phyloP scores from a whole-genome alignment of 2,113 vertebrate species.

The Lepus timidus region DNA sequence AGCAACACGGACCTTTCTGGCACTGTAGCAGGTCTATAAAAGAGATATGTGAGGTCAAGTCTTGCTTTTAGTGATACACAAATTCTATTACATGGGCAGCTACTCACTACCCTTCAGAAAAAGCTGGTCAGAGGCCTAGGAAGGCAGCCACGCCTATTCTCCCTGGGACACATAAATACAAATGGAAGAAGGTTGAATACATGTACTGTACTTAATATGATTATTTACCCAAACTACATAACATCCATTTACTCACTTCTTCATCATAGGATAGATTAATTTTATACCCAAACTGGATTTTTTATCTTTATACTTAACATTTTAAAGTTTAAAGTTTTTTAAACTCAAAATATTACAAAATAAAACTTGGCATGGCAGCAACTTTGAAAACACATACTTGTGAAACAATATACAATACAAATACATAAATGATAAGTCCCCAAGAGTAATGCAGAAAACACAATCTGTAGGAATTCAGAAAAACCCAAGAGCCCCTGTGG shows the following conservation, averaged over 20 bases:
- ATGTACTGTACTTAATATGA: rapidly evolving
- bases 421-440: neutral
- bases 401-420: neutral
- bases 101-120: rapidly evolving
- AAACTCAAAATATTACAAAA: neutral
- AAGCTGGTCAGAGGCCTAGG: neutral
- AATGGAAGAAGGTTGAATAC: rapidly evolving
- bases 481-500: rapidly evolving
- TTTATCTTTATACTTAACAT: too few species aligned
- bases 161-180: neutral
- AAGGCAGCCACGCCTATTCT: neutral
- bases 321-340: neutral
- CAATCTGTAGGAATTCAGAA: neutral
- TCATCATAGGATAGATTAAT: neutral
- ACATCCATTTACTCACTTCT: neutral
- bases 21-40: neutral
- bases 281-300: neutral
- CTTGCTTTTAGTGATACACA: neutral
- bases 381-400: neutral
- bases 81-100: neutral
- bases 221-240: neutral
- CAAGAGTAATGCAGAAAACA: rapidly evolving
- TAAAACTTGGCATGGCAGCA: neutral
- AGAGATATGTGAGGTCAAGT: neutral
- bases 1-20: neutral